Evolutionary conservation across 1,140 invertebrate species (phyloP), one percentile per base, ranked within the genome.

Genomic region (Tetragnatha versicolor): DNA sequence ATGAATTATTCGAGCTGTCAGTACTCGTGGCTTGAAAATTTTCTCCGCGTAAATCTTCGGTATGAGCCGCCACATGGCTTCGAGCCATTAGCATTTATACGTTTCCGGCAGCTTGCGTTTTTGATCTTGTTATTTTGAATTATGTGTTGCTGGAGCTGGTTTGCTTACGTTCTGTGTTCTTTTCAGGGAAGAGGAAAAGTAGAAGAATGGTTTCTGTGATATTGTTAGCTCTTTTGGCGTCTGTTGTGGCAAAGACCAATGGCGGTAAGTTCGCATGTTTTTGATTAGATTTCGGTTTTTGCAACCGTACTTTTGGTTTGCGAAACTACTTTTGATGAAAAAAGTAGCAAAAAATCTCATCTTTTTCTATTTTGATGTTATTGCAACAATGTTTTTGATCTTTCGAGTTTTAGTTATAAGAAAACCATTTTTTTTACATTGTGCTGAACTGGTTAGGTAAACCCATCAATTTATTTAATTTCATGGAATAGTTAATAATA

Each of bases 181-280:
- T 63, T 39, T 63, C 17, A 6, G 6, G n/a, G 72, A 63, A 35
- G 42, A 49, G 25, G 25, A 33, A 63, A 63, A 37, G 20, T 31
- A 58, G 58, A 58, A 60, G 35, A 75, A 75, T 75, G 72, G 51
- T 75, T 75, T 51, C 63, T 75, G 72, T 75, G 72, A 75, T 75
- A 63, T 75, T 75, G 51, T 75, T 75, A 75, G 37, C 72, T 47
- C 39, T 75, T 39, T 63, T 75, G 35, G 22, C 31, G 27, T n/a
- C 58, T 0, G 35, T 37, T 22, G n/a, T 45, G 9, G 58, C 72
- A 31, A 75, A 63, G 37, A 49, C 55, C 37, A 75, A 75, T 61
- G 72, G 72, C n/a, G 72, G 72, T 75, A 49, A 75, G 72, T 63
- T 31, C 22, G 53, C 49, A 58, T 72, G 72, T n/a, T n/a, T n/a